Evolutionary conservation across 2,888 invertebrate genomes (phyloP).

Genomic region (Tanytarsus gracilentus): DNA sequence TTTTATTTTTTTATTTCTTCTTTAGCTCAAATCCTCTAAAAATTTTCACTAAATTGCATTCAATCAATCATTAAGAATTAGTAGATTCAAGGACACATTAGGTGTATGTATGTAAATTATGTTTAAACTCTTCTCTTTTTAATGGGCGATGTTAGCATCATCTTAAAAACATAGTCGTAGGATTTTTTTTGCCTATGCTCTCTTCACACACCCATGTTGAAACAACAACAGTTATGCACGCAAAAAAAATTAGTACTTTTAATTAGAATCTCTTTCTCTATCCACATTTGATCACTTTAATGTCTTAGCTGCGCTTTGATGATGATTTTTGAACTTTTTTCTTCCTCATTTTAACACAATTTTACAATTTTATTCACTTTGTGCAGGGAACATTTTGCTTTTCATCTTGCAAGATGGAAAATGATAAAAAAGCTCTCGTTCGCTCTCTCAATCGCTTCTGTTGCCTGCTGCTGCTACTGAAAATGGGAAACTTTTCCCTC

Average conservation of each 20-base stretch:
- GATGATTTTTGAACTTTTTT: background rate
- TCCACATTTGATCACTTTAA: background rate
- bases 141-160: slow-evolving; percentile 10
- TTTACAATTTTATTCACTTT: slow-evolving; percentile 11
- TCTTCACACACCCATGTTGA: slow-evolving; percentile 27
- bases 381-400: slow-evolving; percentile 7
- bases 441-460: too few relatives aligned
- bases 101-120: too few relatives aligned
- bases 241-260: slow-evolving; percentile 25
- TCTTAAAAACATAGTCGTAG: slow-evolving; percentile 7
- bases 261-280: background rate
- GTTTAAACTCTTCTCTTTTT: background rate
- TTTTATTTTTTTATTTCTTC: background rate
- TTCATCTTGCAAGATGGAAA: slow-evolving; percentile 15
- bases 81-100: slow-evolving; percentile 9
- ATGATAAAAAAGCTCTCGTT: slow-evolving; percentile 15
- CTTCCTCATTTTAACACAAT: slow-evolving; percentile 5
- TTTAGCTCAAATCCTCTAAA: background rate
- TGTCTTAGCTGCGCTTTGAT: background rate
- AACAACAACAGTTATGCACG: slow-evolving; percentile 27
- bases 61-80: slow-evolving; percentile 3
- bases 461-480: background rate
- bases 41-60: slow-evolving; percentile 15
- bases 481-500: background rate
- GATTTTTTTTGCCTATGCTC: background rate